Conservation (phyloP, 2,113 vertebrate species). For the Gnathonemus longibarbis region DNA sequence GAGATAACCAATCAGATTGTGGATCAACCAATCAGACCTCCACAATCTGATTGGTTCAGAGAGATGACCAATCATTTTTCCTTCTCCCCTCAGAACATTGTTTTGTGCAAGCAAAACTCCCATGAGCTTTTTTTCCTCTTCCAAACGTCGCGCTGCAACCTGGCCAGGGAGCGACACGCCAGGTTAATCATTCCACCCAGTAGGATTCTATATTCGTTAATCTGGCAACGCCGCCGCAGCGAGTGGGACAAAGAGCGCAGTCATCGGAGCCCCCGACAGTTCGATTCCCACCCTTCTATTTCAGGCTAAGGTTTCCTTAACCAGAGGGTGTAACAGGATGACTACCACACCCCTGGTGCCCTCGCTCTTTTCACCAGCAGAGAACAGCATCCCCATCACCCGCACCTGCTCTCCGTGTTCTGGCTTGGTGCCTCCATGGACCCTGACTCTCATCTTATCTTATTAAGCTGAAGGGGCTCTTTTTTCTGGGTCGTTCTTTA, state of each 20-base stretch:
- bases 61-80: too few species aligned
- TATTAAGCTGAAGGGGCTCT: not conserved
- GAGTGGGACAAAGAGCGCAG: not conserved
- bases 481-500: not conserved
- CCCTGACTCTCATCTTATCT: not conserved
- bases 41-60: too few species aligned
- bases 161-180: not conserved
- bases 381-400: not conserved
- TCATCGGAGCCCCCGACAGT: not conserved
- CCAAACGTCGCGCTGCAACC: not conserved
- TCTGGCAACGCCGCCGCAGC: not conserved
- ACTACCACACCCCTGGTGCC: slow-evolving; percentile 4
- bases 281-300: slow-evolving; percentile 8
- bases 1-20: too few species aligned
- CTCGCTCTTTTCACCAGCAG: not conserved
- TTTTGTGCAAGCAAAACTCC: too few species aligned
- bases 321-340: slow-evolving; percentile 10
- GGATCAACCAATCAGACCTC: too few species aligned
- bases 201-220: not conserved
- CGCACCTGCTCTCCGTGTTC: not conserved
- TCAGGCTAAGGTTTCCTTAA: not conserved
- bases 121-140: not conserved
- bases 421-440: not conserved
- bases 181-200: not conserved
- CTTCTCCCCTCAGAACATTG: too few species aligned